phyloP scores from a whole-genome alignment of 2,888 invertebrate genomes.

The Azorinus chamasolen region DNA sequence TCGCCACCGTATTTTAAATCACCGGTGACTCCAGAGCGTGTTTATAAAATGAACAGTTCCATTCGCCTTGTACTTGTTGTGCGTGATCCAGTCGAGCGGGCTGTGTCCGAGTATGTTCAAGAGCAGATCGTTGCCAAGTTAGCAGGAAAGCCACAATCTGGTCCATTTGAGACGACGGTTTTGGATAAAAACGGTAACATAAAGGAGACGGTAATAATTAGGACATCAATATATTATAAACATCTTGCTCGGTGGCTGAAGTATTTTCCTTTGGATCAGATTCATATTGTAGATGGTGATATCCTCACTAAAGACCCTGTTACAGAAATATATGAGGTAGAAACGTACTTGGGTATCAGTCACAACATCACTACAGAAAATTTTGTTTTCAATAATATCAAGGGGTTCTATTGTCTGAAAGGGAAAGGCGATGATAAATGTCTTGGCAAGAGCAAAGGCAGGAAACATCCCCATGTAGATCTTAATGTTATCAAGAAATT shows the following conservation, averaged over 20 bases:
- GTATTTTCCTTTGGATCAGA: constrained; percentile 95
- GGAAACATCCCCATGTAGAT: constrained; percentile 94
- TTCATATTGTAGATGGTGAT: constrained; percentile 93
- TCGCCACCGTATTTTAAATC: constrained; percentile 99
- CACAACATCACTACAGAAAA: constrained; percentile 88
- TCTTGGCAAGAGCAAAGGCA: constrained; percentile 95
- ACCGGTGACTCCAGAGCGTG: constrained; percentile 96
- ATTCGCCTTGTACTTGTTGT: constrained; percentile 96
- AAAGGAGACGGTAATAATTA: constrained; percentile 85
- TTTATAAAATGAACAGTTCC: constrained; percentile 96
- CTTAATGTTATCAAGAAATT: constrained; percentile 88
- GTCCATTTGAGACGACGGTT: constrained; percentile 84
- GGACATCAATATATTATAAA: constrained; percentile 85
- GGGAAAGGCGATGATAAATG: constrained; percentile 91
- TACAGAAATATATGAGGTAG: constrained; percentile 74
- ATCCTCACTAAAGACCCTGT: constrained; percentile 75
- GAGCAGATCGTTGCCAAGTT: constrained; percentile 74
- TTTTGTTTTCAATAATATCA: constrained; percentile 98
- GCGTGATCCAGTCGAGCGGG: constrained; percentile 97
- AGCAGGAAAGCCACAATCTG: constrained; percentile 67
- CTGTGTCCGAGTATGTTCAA: constrained; percentile 98
- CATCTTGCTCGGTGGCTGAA: constrained; percentile 96
- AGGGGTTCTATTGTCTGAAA: constrained; percentile 96
- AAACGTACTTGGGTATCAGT: constrained; percentile 77
- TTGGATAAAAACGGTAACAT: constrained; percentile 83